These are phyloP conservation scores for Anaspis maculata DNA, from an alignment of 2,888 invertebrate genomes.

Conservation along the genomic window DNA sequence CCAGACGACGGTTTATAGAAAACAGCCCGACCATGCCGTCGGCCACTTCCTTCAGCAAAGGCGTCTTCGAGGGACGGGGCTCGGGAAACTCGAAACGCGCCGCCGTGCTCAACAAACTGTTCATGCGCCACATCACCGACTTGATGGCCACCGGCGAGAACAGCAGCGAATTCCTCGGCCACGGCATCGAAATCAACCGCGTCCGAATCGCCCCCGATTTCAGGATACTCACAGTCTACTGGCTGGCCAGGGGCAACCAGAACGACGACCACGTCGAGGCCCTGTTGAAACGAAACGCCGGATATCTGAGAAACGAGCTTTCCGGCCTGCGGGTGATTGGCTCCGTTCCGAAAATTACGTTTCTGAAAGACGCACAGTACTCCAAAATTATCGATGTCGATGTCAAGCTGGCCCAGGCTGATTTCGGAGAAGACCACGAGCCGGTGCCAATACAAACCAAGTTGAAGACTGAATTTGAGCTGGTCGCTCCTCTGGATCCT, in stretches of 20 bases:
- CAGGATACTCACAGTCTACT: conserved; percentile 59
- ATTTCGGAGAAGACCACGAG: conserved; percentile 59
- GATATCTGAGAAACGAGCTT: conserved; percentile 60
- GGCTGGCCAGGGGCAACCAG: conserved; percentile 52
- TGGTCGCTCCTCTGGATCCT: neutral
- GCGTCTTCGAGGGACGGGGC: conserved; percentile 43
- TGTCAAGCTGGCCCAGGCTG: conserved; percentile 49
- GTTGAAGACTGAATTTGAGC: conserved; percentile 19
- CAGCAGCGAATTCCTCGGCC: conserved; percentile 52
- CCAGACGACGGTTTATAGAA: too few relatives aligned
- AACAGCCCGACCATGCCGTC: conserved; percentile 26
- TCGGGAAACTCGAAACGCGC: conserved; percentile 52
- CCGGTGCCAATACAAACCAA: conserved; percentile 40
- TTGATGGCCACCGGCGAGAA: conserved; percentile 65
- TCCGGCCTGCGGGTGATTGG: conserved; percentile 67
- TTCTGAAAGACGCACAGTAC: conserved; percentile 61
- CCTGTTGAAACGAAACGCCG: conserved; percentile 49
- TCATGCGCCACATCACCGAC: conserved; percentile 74
- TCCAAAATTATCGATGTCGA: conserved; percentile 52
- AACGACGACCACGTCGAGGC: conserved; percentile 48
- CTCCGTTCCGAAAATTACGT: conserved; percentile 62
- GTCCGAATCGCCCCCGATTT: conserved; percentile 61
- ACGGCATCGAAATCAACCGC: conserved; percentile 64
- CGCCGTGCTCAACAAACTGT: conserved; percentile 66
- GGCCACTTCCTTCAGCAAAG: conserved; percentile 35